Percentiles rank a stretch among this genome's conserved stretches.
phyloP scores from a whole-genome alignment of 2,888 invertebrate genomes.

The Leucoma salicis region DNA sequence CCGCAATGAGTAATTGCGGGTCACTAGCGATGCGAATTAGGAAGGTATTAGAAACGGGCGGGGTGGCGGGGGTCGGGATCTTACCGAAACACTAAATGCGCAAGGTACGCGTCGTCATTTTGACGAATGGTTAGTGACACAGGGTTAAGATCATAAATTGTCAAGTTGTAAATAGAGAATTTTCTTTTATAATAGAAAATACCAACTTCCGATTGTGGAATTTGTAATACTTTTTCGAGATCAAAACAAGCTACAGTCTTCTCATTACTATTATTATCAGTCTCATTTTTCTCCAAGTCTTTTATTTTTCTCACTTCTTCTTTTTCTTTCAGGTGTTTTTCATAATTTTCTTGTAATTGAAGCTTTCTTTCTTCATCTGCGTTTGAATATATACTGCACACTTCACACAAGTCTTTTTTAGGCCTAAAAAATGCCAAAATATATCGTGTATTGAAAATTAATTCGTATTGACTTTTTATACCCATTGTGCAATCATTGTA shows the following conservation, averaged over 20 bases:
- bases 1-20: no score
- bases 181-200: slow-evolving; percentile 21
- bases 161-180: slow-evolving; percentile 3
- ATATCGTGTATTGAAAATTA: not conserved
- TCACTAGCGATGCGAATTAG: no score
- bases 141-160: no score
- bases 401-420: slow-evolving; percentile 1
- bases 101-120: no score
- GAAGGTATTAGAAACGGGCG: no score
- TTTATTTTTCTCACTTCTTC: not conserved
- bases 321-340: not conserved
- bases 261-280: not conserved
- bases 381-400: not conserved
- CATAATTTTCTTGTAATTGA: not conserved
- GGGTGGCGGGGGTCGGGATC: no score
- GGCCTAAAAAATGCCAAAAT: not conserved
- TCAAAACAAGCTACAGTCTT: slow-evolving; percentile 1
- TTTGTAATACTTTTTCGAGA: slow-evolving; percentile 18
- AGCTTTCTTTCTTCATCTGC: slow-evolving; percentile 1
- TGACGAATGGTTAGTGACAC: no score
- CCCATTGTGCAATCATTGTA: not conserved
- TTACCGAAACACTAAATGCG: no score
- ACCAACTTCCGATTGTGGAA: slow-evolving; percentile 23
- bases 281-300: not conserved
- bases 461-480: not conserved